These are phyloP conservation scores for Phyllotreta cruciferae DNA, from an alignment of 2,888 invertebrate species.

Conservation along the genomic window DNA sequence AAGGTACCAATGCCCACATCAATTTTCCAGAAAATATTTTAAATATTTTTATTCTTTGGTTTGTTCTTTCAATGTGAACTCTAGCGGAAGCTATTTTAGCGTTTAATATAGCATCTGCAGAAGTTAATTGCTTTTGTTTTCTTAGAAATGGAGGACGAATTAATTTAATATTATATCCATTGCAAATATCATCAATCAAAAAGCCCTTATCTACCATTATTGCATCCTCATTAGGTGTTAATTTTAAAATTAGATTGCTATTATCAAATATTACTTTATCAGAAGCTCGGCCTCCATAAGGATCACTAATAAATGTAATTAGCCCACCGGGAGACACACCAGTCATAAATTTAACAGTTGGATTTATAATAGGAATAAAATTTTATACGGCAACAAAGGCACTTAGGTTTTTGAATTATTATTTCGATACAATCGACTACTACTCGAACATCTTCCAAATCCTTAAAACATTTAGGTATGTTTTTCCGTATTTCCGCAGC, in stretches of 20 bases:
- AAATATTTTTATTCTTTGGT: slow-evolving; percentile 7
- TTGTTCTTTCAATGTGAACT: slow-evolving; percentile 7
- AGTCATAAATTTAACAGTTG: slow-evolving; percentile 24
- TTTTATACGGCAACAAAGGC: no score
- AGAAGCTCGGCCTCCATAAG: slow-evolving; percentile 16
- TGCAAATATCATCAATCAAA: no score
- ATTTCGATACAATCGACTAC: not conserved
- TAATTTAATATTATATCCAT: no score
- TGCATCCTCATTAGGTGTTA: no score
- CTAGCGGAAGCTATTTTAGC: slow-evolving; percentile 9
- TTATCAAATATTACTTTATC: no score
- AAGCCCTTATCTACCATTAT: no score
- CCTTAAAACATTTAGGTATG: no score
- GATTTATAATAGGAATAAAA: not conserved
- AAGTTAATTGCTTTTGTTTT: no score
- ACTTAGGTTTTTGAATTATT: no score
- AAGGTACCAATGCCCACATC: not conserved
- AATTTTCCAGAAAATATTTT: slow-evolving; percentile 4
- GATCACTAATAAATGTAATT: slow-evolving; percentile 18
- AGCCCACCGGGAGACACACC: slow-evolving; percentile 24
- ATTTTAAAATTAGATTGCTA: no score
- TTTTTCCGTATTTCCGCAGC: no score
- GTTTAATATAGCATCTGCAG: slow-evolving; percentile 29
- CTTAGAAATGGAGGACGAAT: no score
- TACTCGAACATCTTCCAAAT: not conserved